Percentiles rank a stretch among this genome's conserved stretches.
These are phyloP conservation scores for Drosophila malerkotliana DNA, from an alignment of 1,140 invertebrate genomes.

Conservation along the genomic window DNA sequence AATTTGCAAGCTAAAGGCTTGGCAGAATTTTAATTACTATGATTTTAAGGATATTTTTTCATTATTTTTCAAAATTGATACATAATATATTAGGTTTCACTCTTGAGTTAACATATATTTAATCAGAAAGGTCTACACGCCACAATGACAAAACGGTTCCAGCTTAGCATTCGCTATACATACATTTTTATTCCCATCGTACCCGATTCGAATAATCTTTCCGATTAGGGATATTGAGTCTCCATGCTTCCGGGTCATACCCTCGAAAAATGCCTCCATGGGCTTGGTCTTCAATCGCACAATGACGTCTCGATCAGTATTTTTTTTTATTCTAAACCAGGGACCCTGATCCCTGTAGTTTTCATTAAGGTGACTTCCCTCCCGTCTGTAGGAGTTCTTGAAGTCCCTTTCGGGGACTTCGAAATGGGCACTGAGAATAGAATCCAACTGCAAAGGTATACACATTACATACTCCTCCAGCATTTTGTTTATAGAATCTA, in stretches of 20 bases:
- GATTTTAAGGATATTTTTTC: no score
- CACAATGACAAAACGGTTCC: slow-evolving; percentile 87
- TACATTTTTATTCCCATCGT: slow-evolving; percentile 87
- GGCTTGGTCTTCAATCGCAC: slow-evolving; percentile 86
- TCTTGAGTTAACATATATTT: no score
- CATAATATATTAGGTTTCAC: no score
- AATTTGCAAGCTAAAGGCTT: no score
- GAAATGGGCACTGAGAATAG: slow-evolving; percentile 24
- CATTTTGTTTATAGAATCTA: slow-evolving; percentile 21
- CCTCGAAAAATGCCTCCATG: slow-evolving; percentile 89
- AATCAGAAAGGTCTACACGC: not conserved
- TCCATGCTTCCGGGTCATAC: slow-evolving; percentile 85
- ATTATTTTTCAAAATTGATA: no score
- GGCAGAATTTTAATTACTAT: no score
- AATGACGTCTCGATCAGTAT: slow-evolving; percentile 77
- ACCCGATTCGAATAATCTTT: slow-evolving; percentile 89
- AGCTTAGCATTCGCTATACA: slow-evolving; percentile 89
- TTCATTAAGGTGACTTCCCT: not conserved
- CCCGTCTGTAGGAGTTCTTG: not conserved
- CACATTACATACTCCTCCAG: slow-evolving; percentile 23
- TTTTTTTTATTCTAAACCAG: slow-evolving; percentile 48
- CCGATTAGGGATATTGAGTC: slow-evolving; percentile 85
- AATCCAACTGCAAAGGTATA: slow-evolving; percentile 5
- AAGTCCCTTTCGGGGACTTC: slow-evolving; percentile 1
- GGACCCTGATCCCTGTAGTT: slow-evolving; percentile 1